Evolutionary conservation across 2,888 invertebrate genomes (phyloP), one percentile per base, ranked within the genome.

Genomic region (Falcaria lacertinaria): DNA sequence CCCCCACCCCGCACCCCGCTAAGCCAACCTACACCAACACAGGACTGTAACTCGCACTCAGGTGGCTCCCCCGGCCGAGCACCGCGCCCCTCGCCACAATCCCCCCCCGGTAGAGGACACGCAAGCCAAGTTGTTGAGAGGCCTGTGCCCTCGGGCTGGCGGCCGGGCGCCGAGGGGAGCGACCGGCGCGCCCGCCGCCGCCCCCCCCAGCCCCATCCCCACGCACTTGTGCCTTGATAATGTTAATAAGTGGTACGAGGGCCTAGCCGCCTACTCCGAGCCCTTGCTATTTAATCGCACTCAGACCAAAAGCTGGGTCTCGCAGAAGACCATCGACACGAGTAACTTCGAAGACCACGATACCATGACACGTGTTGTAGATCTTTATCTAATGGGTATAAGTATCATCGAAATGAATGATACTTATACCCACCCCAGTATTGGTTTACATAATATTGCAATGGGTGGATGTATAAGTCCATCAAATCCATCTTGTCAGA

Each of bases 181-280:
- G 19, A 4, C 37, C 36, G n/a, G 42, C 44, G 34, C 44, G 36
- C 46, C 37, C 36, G 42, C 48, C 34, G 34, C 41, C 34, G 37
- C 45, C 32, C 41, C 40, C 37, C 33, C 36, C 37, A 39, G 16
- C 36, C 33, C 39, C 38, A 3, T 32, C 28, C 15, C 13, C 42
- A 17, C 41, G 34, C 44, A 13, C 22, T 34, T 22, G 43, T 41
- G 3, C 28, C 28, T 41, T n/a, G 52, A 54, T 11, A 60, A 44
- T 15, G 60, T 77, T 19, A 54, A 65, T 42, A 52, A 45, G 36
- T 78, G 77, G 78, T 78, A 78, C 48, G 56, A 60, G 14, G 65
- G 65, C 15, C 56, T 75, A 35, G 46, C 57, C 3, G 52, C 44
- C 4, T 73, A 71, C 44, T 19, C 45, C 11, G 6, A 45, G 13